Conservation (phyloP, 1,140 invertebrate species). For the Cydia pomonella region DNA sequence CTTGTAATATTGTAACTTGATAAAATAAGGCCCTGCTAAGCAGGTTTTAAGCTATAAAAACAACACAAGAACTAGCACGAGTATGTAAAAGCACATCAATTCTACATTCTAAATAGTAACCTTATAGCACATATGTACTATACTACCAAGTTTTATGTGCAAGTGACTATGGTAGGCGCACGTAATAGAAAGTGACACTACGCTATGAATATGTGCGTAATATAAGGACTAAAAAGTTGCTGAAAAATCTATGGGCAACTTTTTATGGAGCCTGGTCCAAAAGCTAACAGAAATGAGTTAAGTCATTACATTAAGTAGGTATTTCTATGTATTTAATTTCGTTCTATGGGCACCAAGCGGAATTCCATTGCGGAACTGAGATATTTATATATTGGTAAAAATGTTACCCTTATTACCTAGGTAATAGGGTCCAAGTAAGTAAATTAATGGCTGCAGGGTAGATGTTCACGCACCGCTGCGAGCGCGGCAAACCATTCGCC, state of each 20-base stretch:
- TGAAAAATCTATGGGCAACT: background rate
- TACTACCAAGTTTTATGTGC: background rate
- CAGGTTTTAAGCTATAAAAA: background rate
- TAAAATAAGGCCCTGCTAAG: background rate
- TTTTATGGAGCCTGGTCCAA: no score
- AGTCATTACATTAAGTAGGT: no score
- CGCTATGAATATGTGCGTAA: background rate
- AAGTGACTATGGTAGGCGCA: background rate
- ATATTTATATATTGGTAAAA: no score
- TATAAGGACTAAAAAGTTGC: background rate
- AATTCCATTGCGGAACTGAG: no score
- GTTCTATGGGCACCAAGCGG: no score
- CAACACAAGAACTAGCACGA: constrained; percentile 4
- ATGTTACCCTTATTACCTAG: no score
- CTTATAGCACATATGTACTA: background rate
- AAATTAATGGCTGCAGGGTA: no score
- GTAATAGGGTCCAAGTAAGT: no score
- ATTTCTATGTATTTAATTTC: no score
- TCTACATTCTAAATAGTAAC: background rate
- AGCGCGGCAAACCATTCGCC: no score
- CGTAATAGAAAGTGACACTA: background rate
- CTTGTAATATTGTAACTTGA: background rate
- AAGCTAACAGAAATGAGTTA: no score
- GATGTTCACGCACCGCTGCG: no score
- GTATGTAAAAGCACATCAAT: constrained; percentile 5